A percentile compares a stretch with the other conserved stretches of the same genome.
Conservation (phyloP, 2,113 vertebrate species). For the Sander vitreus region DNA sequence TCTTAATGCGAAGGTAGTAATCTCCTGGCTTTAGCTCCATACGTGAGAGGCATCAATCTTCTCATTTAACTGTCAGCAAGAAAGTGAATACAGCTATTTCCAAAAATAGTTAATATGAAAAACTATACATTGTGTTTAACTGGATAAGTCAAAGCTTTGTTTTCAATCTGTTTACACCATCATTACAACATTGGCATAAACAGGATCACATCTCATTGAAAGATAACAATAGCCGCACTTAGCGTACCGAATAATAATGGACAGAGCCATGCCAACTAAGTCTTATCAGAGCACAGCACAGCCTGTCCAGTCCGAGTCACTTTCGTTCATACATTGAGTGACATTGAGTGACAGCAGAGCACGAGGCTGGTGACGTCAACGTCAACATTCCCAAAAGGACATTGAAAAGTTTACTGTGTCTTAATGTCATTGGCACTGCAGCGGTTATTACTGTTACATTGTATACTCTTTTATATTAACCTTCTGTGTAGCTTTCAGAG, state of each 20-base stretch:
- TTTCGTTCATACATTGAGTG: not conserved
- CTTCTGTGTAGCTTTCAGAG: not conserved
- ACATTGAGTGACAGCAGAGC: not conserved
- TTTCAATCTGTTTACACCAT: not conserved
- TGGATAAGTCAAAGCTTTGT: not conserved
- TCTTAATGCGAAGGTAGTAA: not conserved
- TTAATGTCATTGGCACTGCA: no score
- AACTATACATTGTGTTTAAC: not conserved
- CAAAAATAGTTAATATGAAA: not conserved
- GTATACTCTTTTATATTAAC: not conserved
- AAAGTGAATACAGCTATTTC: not conserved
- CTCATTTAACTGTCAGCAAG: not conserved
- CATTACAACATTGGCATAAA: not conserved
- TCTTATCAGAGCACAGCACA: slow-evolving; percentile 20
- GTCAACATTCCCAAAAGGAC: slow-evolving; percentile 36
- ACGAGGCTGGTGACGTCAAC: slow-evolving; percentile 50
- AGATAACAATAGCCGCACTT: not conserved
- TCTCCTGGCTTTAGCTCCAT: not conserved
- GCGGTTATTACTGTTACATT: not conserved
- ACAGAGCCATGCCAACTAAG: slow-evolving; percentile 24
- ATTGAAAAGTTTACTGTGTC: not conserved
- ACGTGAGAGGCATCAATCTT: no score
- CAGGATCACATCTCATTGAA: not conserved
- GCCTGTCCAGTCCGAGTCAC: not conserved
- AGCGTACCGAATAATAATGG: slow-evolving; percentile 45